Percentiles rank a stretch among this genome's conserved stretches.
Evolutionary conservation across 2,797 vertebrate genomes (phyloP).

Genomic region (Gallirallus australis): DNA sequence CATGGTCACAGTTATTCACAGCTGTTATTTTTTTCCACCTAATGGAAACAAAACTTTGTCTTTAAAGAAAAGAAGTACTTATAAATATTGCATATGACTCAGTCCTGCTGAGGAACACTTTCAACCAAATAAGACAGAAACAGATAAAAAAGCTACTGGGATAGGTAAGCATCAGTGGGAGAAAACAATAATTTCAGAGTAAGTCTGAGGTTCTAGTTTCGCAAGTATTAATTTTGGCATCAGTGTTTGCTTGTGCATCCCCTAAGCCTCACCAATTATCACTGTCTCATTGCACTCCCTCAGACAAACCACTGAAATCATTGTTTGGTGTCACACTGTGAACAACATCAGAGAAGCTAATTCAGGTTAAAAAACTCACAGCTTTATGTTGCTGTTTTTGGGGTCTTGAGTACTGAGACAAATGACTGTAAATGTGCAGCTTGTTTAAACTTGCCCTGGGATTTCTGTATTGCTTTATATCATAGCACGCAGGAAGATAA

Average conservation of each 20-base stretch:
- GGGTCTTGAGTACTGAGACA: background rate
- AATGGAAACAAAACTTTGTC: slow-evolving; percentile 2
- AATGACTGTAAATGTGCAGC: background rate
- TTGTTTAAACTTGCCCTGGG: background rate
- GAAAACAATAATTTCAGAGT: background rate
- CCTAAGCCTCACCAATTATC: background rate
- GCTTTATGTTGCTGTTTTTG: background rate
- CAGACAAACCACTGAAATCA: background rate
- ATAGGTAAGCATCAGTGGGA: background rate
- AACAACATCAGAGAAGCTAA: slow-evolving; percentile 1
- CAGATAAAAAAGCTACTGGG: background rate
- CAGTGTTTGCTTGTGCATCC: background rate
- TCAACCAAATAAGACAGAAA: slow-evolving; percentile 14
- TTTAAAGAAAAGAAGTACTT: background rate
- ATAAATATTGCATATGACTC: slow-evolving; percentile 18
- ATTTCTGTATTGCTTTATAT: background rate
- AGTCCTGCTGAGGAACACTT: background rate
- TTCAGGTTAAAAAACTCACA: background rate
- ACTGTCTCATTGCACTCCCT: background rate
- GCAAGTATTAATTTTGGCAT: background rate
- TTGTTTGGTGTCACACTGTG: background rate
- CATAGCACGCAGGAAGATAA: background rate
- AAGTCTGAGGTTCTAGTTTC: background rate
- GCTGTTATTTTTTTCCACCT: background rate
- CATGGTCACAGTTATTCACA: background rate